These are phyloP conservation scores for Hydrotaea diabolus DNA, from an alignment of 2,888 invertebrate genomes.

Conservation along the genomic window DNA sequence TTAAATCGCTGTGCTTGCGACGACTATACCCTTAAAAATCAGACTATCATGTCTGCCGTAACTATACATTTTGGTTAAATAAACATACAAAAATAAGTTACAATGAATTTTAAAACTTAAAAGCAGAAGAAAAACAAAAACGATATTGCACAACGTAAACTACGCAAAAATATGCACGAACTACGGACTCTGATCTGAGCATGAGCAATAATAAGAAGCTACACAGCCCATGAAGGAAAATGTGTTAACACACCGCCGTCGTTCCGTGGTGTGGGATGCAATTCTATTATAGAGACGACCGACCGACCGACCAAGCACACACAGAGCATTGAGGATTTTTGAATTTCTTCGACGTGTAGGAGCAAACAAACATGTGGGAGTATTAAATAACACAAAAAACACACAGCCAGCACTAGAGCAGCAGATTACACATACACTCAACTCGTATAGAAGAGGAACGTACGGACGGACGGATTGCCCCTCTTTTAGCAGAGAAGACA, in stretches of 20 bases:
- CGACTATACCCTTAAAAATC: too few relatives aligned
- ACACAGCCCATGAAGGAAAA: not conserved
- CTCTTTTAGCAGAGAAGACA: conserved; percentile 51
- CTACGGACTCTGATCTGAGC: not conserved
- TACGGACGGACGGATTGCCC: not conserved
- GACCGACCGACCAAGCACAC: not conserved
- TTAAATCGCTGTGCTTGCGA: too few relatives aligned
- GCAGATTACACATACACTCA: conserved; percentile 8
- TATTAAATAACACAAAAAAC: conserved; percentile 43
- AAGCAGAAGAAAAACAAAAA: not conserved
- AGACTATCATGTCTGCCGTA: too few relatives aligned
- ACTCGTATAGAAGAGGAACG: conserved; percentile 11
- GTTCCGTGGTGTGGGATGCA: conserved; percentile 13
- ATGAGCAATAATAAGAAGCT: not conserved
- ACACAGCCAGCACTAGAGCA: not conserved
- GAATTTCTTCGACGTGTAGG: not conserved
- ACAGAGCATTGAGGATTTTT: not conserved
- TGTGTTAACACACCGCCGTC: too few relatives aligned
- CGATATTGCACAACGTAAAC: not conserved
- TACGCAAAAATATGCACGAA: not conserved
- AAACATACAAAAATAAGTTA: too few relatives aligned
- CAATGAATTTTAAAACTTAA: too few relatives aligned
- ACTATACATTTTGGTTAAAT: too few relatives aligned
- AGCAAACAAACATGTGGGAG: conserved; percentile 49
- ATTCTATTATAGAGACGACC: conserved; percentile 9